Conservation (phyloP, 1,140 invertebrate species). For the Cryptotermes secundus region DNA sequence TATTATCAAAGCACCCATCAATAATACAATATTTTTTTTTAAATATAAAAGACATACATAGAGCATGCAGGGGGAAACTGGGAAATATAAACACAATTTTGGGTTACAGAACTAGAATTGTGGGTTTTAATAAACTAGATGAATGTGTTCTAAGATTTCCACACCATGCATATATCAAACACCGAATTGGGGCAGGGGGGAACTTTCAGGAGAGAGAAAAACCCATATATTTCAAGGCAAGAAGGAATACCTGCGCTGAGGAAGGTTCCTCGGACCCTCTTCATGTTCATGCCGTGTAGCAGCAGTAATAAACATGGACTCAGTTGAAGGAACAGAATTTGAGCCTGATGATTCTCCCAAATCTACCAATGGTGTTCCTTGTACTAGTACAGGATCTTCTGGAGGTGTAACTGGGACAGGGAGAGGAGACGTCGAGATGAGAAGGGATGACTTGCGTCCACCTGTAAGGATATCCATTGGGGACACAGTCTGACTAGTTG, state of each 20-base stretch:
- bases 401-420: slow-evolving; percentile 16
- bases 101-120: too few species aligned
- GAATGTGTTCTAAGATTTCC: too few species aligned
- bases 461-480: slow-evolving; percentile 37
- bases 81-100: too few species aligned
- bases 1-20: too few species aligned
- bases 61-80: too few species aligned
- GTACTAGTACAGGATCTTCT: slow-evolving; percentile 31
- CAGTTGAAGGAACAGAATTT: background rate
- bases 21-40: too few species aligned
- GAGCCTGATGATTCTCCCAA: slow-evolving; percentile 3
- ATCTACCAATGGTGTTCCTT: slow-evolving; percentile 16
- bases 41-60: too few species aligned
- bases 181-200: too few species aligned
- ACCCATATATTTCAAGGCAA: too few species aligned
- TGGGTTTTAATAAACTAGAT: too few species aligned
- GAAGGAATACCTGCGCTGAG: background rate
- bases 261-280: background rate
- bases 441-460: slow-evolving; percentile 34
- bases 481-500: slow-evolving; percentile 40
- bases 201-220: too few species aligned
- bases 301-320: background rate
- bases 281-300: background rate
- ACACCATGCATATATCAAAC: too few species aligned
- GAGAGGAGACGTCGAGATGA: slow-evolving; percentile 33